Conservation (phyloP, 1,140 invertebrate genomes). For the Yoshiicerus persimilis region DNA sequence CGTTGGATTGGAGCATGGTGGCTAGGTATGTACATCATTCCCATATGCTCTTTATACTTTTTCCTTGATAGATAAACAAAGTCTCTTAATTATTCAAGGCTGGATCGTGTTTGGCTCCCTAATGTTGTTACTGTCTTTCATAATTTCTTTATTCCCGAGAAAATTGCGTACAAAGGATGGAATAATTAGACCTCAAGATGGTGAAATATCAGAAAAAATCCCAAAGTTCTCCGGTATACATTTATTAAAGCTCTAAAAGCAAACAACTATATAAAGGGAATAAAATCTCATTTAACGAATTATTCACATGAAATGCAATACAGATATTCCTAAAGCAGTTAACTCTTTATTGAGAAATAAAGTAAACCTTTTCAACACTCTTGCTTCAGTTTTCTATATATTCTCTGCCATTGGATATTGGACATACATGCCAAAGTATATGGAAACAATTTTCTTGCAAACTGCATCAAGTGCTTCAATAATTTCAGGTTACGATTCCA, state of each 20-base stretch:
- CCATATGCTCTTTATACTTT: neutral
- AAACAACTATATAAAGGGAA: too few relatives aligned
- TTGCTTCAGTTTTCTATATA: constrained; percentile 68
- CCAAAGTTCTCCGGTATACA: constrained; percentile 39
- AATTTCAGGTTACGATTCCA: constrained; percentile 61
- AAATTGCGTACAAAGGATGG: constrained; percentile 61
- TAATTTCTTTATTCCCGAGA: constrained; percentile 67
- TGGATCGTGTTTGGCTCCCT: constrained; percentile 68
- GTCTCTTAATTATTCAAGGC: constrained; percentile 65
- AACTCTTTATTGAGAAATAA: constrained; percentile 65
- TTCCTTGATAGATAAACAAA: constrained; percentile 52
- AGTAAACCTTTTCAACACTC: constrained; percentile 68
- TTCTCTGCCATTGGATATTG: constrained; percentile 72
- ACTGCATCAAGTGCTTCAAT: constrained; percentile 69
- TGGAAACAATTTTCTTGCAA: constrained; percentile 72
- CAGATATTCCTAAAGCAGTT: constrained; percentile 59
- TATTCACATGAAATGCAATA: neutral
- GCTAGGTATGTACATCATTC: constrained; percentile 55
- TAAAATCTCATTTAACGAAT: constrained; percentile 44
- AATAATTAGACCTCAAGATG: constrained; percentile 48
- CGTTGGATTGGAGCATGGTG: constrained; percentile 78
- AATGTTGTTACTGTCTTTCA: constrained; percentile 62
- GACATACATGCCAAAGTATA: constrained; percentile 76
- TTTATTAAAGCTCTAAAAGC: too few relatives aligned
- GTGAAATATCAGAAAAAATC: constrained; percentile 56